Base-by-base conservation (phyloP, 2,888 invertebrate genomes). In the Eudemis profundana region DNA sequence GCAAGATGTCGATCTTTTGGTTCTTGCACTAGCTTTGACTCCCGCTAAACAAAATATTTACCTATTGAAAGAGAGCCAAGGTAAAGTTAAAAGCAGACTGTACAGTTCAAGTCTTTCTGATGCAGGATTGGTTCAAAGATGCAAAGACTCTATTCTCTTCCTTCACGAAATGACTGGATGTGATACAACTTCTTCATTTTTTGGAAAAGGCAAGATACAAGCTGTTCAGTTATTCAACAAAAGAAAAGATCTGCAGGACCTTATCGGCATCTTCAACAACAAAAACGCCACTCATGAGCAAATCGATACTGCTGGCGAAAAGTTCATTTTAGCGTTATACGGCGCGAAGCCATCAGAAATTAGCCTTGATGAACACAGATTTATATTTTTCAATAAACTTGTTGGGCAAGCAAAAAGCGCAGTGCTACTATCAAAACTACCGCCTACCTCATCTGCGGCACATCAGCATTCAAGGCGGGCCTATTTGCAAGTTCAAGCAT, bases 1-100 rank as follows among this genome's bases (percentile, higher is more conserved):
- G 36, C 54, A 54, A 54, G 54, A 40, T 54, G 40, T 40, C 54
- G 38, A 54, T 40, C 23, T 40, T 36, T 54, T 54, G 23, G 36
- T 40, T 54, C 36, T 54, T 19, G 23, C 46, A 46, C 46, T 46
- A 46, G 46, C 46, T 46, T 46, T 46, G 46, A 46, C 46, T 46
- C 46, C 46, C 46, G 7, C 46, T 46, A 23, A 46, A 46, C 46
- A 46, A n/a, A 46, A 46, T 4, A 46, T 46, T 46, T 46, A 23
- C 46, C 21, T 46, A 7, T 46, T 46, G 23, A 46, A 46, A 7
- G 46, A 46, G 7, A 46, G 7, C 46, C 46, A 46, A 46, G 46
- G 23, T 7, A 46, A 3, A 46, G 46, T 46, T 7, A 46, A 46
- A 46, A 5, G 44, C 44, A 21, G 44, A 44, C 44, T 44, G 44